A percentile compares a stretch with the other conserved stretches of the same genome.
These are phyloP conservation scores for Rhimphoctona megacephalus DNA, from an alignment of 2,888 invertebrate species.

Conservation along the genomic window DNA sequence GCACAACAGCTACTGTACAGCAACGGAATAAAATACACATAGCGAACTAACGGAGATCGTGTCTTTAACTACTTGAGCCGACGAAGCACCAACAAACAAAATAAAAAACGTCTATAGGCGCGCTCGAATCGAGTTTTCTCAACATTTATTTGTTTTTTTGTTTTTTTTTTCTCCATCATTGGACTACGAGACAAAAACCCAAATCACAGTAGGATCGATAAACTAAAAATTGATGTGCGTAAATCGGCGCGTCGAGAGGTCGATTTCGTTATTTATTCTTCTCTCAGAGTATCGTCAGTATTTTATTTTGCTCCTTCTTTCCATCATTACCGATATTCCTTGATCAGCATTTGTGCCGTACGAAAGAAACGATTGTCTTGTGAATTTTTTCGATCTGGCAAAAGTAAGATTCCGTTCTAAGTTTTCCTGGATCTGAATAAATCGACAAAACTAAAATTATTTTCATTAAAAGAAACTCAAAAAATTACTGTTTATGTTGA, in stretches of 20 bases:
- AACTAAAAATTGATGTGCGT: slow-evolving; percentile 5
- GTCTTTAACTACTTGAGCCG: slow-evolving; percentile 5
- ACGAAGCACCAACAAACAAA: not conserved
- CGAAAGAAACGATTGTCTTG: not conserved
- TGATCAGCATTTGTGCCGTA: not conserved
- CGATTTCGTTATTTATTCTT: not conserved
- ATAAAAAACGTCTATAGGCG: not conserved
- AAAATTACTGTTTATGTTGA: not conserved
- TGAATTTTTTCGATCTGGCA: not conserved
- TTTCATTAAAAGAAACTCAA: not conserved
- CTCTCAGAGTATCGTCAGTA: not conserved
- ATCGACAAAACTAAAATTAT: not conserved
- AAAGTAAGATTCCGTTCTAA: not conserved
- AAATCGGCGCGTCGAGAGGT: not conserved
- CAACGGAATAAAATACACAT: slow-evolving; percentile 19
- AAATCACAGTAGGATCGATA: not conserved
- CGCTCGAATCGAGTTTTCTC: not conserved
- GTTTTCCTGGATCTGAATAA: not conserved
- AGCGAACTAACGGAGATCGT: slow-evolving; percentile 1
- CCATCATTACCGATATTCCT: not conserved
- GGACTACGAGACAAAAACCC: not conserved
- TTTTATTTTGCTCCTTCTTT: not conserved
- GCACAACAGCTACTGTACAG: slow-evolving; percentile 37
- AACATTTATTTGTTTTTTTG: no score
- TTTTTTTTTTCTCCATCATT: not conserved